Conservation (phyloP, 2,113 vertebrate genomes). For the Sinocyclocheilus anshuiensis region DNA sequence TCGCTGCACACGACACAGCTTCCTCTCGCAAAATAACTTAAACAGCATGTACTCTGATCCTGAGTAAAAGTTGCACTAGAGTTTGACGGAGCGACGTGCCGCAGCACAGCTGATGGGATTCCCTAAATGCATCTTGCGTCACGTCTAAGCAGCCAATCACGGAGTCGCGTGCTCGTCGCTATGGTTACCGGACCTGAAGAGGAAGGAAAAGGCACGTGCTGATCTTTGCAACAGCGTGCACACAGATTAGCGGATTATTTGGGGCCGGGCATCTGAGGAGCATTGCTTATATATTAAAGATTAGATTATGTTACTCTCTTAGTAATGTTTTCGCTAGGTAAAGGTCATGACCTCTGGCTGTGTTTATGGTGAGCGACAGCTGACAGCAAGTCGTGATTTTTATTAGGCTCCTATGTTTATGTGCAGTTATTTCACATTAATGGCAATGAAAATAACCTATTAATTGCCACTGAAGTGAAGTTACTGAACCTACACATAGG, state of each 20-base stretch:
- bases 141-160: constrained; percentile 52
- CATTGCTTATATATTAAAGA: constrained; percentile 38
- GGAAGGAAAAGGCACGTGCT: constrained; percentile 49
- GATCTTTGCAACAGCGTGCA: constrained; percentile 1
- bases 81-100: background rate
- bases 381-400: no score
- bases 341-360: background rate
- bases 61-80: background rate
- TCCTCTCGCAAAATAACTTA: background rate
- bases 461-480: no score
- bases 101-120: constrained; percentile 63
- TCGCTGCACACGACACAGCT: constrained; percentile 2
- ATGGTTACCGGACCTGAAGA: constrained; percentile 53
- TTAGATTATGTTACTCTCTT: background rate
- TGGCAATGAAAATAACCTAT: no score
- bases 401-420: no score
- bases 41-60: background rate
- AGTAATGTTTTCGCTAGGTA: background rate
- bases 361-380: background rate
- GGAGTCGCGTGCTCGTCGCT: constrained; percentile 55
- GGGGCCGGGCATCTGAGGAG: background rate
- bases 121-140: constrained; percentile 64
- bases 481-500: no score
- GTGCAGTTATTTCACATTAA: no score
- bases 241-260: constrained; percentile 34